Evolutionary conservation across 2,797 vertebrate species (phyloP).

Genomic region (Coracias cyanogaster): DNA sequence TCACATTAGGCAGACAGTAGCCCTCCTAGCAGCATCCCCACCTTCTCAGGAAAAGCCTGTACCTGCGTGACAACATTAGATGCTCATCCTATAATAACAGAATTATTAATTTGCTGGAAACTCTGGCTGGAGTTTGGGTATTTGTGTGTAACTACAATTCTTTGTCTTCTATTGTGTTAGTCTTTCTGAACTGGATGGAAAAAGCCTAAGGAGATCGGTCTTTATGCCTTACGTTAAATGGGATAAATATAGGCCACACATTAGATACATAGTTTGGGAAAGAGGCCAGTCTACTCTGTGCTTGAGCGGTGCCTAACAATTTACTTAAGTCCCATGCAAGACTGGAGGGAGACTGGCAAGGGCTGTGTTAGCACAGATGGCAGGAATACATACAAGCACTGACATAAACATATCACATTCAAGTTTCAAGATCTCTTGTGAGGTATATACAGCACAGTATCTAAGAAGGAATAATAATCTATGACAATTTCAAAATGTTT

Average conservation of each 20-base stretch:
- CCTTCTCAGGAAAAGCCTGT: not conserved
- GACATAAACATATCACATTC: not conserved
- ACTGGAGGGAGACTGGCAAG: not conserved
- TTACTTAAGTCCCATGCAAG: not conserved
- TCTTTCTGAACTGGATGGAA: not conserved
- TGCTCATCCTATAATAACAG: not conserved
- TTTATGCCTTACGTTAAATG: not conserved
- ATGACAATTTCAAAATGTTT: not conserved
- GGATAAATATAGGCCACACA: not conserved
- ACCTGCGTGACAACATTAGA: not conserved
- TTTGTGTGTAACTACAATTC: not conserved
- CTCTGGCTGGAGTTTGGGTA: not conserved
- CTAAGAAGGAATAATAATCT: not conserved
- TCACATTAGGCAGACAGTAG: not conserved
- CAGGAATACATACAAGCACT: not conserved
- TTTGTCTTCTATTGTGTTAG: not conserved
- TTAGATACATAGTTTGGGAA: not conserved
- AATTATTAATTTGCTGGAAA: not conserved
- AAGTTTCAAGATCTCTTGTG: not conserved
- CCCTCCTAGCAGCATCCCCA: not conserved
- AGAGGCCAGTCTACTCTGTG: not conserved
- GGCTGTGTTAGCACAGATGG: not conserved
- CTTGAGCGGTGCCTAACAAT: not conserved
- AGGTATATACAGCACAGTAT: not conserved
- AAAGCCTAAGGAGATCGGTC: not conserved